Conservation (phyloP, 2,113 vertebrate genomes). For the Ploceus nigricollis region DNA sequence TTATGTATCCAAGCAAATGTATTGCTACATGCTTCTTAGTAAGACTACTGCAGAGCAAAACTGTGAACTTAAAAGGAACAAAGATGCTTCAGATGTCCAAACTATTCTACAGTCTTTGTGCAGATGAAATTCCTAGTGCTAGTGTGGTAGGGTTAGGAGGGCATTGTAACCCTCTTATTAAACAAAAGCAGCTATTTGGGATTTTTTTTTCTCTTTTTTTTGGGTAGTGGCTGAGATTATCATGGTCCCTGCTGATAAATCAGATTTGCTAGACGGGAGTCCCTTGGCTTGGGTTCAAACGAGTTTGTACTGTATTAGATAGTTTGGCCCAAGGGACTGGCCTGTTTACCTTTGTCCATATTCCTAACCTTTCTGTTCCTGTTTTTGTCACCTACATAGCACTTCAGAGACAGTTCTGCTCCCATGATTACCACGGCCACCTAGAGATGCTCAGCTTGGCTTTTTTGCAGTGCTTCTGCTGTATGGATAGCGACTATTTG, state of each 20-base stretch:
- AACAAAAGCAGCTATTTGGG: background rate
- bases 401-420: background rate
- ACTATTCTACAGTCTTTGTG: background rate
- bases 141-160: background rate
- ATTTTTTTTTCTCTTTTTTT: background rate
- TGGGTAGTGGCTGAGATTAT: background rate
- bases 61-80: background rate
- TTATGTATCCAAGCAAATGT: background rate
- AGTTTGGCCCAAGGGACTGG: background rate
- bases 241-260: background rate
- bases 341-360: background rate
- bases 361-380: background rate
- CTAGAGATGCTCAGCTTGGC: background rate
- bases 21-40: background rate
- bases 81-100: background rate
- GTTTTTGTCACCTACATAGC: background rate
- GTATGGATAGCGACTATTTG: rapidly evolving
- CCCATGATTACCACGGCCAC: background rate
- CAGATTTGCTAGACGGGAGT: background rate
- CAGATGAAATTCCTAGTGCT: background rate
- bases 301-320: background rate
- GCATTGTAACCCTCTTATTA: background rate
- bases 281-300: background rate
- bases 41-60: background rate
- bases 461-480: background rate